Base-by-base conservation (phyloP, 2,797 vertebrate species). In the Hydrolagus colliei region DNA sequence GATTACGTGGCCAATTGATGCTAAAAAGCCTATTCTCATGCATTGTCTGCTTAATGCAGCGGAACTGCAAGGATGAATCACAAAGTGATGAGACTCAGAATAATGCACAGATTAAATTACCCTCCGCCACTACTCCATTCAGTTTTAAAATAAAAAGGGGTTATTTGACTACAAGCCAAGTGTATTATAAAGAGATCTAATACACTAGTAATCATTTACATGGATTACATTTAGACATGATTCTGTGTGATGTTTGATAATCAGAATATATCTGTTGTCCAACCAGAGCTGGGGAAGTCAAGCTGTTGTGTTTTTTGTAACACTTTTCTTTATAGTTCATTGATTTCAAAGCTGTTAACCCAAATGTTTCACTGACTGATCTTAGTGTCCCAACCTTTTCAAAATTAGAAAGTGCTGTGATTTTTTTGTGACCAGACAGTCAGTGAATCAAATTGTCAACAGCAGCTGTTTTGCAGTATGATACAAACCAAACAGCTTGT, bases 371-470 rank as follows among this genome's bases (percentile, higher is more conserved):
- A 35, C 14, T 67, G 12, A 2, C 62, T 80, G 16, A 80, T 35
- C 20, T 78, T 78, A 20, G 22, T 10, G 20, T 61, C n/a, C 41
- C 76, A 78, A 62, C 20, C 63, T 18, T 80, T 67, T 9, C 27
- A 80, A 67, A 76, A 32, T 80, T 10, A 63, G 35, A 80, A 80
- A 35, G 27, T 10, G 2, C 59, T 27, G 59, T 67, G 61, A 35
- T 74, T 35, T 35, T 86, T 65, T 86, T 65, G 9, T 73, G 63
- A 75, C 7, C 18, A 52, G 2, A 10, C 71, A 5, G 73, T 41
- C 82, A 68, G 32, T 74, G 41, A 32, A 65, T 86, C 71, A 87
- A 88, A 86, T 27, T 89, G 86, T 87, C 88, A 87, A 77, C 90
- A 87, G 67, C 13, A 85, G 67, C 11, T 87, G 72, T 87, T 90